Percentiles rank a stretch among this genome's conserved stretches.
phyloP scores from a whole-genome alignment of 2,888 invertebrate genomes.

The Leptinotarsa peninsularis region DNA sequence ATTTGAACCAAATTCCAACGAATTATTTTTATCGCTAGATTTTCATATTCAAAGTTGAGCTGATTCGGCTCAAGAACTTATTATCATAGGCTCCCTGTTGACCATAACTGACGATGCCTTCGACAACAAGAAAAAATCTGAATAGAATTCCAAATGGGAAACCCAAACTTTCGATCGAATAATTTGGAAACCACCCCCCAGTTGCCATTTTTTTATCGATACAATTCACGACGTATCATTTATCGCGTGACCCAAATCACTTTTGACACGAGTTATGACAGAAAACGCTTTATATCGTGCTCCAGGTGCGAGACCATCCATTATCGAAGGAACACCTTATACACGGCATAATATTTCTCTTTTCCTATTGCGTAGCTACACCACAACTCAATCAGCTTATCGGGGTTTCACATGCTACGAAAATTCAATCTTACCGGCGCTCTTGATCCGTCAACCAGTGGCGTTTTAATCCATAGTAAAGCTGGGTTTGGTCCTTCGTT shows the following conservation, averaged over 20 bases:
- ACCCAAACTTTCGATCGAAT: not conserved
- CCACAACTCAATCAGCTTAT: constrained; percentile 25
- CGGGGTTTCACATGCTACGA: constrained; percentile 27
- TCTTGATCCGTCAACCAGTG: constrained; percentile 14
- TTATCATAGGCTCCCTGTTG: too few relatives aligned
- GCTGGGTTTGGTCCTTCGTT: constrained; percentile 6
- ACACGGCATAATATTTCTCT: constrained; percentile 13
- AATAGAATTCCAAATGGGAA: too few relatives aligned
- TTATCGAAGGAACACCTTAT: not conserved
- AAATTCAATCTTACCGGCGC: constrained; percentile 23
- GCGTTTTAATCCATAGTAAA: constrained; percentile 15
- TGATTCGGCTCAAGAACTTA: too few relatives aligned
- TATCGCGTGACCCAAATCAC: not conserved
- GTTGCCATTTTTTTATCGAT: not conserved
- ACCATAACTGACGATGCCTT: too few relatives aligned
- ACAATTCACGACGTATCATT: not conserved
- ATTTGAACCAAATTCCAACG: too few relatives aligned
- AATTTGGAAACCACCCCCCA: not conserved
- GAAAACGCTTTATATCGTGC: constrained; percentile 7
- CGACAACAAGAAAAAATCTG: too few relatives aligned
- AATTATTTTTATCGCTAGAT: too few relatives aligned
- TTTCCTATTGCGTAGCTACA: constrained; percentile 33
- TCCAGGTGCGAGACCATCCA: constrained; percentile 2
- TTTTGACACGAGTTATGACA: not conserved
- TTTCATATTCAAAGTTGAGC: too few relatives aligned